These are phyloP conservation scores for Propithecus deckenii DNA, from an alignment of 2,797 vertebrate genomes.

Conservation along the genomic window DNA sequence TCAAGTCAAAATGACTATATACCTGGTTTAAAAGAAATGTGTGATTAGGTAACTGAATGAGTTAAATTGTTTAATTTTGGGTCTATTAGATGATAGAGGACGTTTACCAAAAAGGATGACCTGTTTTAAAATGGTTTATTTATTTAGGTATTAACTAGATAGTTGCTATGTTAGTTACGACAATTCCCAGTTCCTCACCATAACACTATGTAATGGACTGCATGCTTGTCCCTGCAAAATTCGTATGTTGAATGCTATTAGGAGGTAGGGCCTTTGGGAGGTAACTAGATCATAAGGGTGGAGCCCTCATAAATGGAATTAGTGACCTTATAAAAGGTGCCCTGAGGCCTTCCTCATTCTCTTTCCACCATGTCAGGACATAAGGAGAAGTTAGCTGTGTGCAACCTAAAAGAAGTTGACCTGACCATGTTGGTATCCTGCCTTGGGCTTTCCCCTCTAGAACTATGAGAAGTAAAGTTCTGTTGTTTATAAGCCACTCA, in stretches of 20 bases:
- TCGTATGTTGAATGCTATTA: neutral
- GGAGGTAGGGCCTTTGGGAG: neutral
- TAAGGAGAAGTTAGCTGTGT: neutral
- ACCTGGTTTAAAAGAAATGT: neutral
- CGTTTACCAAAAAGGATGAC: neutral
- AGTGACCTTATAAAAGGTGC: neutral
- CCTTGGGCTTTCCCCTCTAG: neutral
- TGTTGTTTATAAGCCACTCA: neutral
- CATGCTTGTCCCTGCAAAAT: neutral
- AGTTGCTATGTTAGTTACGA: neutral
- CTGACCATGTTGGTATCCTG: neutral
- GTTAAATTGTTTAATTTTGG: constrained; percentile 42
- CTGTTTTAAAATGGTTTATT: constrained; percentile 22
- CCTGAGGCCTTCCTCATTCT: neutral
- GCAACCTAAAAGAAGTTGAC: neutral
- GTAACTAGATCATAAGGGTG: neutral
- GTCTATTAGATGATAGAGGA: constrained; percentile 21
- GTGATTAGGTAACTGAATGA: neutral
- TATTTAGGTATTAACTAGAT: neutral
- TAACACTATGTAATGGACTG: neutral
- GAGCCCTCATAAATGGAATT: neutral
- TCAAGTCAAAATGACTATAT: neutral
- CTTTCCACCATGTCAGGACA: neutral
- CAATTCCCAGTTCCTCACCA: neutral
- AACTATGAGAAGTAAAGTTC: neutral